Conservation (phyloP, 2,888 invertebrate species). For the Ypsolopha scabrella region DNA sequence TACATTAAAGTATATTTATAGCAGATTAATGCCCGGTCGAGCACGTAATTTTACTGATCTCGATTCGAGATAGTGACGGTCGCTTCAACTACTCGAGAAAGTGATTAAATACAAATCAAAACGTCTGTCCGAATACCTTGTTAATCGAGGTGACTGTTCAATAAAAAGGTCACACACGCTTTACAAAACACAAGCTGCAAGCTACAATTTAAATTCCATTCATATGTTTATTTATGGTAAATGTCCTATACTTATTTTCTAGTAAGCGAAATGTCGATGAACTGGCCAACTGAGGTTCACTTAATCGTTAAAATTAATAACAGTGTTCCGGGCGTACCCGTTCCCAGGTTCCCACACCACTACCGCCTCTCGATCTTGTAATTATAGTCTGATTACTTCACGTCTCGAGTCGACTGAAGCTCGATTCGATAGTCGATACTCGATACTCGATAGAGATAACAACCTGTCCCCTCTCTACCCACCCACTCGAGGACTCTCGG, state of each 20-base stretch:
- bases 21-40: conserved; percentile 8
- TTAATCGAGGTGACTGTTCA: conserved; percentile 1
- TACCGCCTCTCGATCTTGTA: conserved; percentile 35
- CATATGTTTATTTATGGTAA: background rate
- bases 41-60: conserved; percentile 6
- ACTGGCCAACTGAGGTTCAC: background rate
- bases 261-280: background rate
- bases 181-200: too few species aligned
- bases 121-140: conserved; percentile 9
- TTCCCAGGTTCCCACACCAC: background rate
- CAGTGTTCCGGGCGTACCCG: background rate
- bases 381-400: conserved; percentile 52
- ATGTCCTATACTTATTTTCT: background rate
- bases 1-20: background rate
- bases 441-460: conserved; percentile 50
- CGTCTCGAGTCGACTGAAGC: conserved; percentile 11
- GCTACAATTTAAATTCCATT: too few species aligned
- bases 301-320: conserved; percentile 4
- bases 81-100: conserved; percentile 5
- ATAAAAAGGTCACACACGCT: background rate
- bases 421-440: conserved; percentile 1
- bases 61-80: background rate
- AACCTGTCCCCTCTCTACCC: conserved; percentile 40
- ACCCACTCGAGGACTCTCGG: conserved; percentile 35
- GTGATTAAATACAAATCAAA: conserved; percentile 15